phyloP scores from a whole-genome alignment of 2,797 vertebrate genomes.

The Pseudochaenichthys georgianus region DNA sequence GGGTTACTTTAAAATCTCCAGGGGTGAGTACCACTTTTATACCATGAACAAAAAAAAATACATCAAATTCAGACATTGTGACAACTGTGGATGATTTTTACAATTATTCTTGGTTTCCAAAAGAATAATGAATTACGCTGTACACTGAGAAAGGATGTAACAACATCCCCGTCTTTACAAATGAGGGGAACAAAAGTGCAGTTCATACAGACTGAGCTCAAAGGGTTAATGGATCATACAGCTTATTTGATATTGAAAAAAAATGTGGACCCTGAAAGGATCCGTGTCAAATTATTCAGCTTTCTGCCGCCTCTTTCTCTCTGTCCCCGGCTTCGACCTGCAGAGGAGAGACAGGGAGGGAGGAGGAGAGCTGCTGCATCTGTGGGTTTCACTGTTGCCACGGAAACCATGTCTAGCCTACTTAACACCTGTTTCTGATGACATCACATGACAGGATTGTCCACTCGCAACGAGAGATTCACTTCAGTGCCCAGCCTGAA shows the following conservation, averaged over 20 bases:
- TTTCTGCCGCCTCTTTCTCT: constrained; percentile 67
- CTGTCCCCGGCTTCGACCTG: constrained; percentile 60
- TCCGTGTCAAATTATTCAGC: constrained; percentile 80
- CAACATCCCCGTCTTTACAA: constrained; percentile 51
- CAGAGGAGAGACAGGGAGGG: constrained; percentile 58
- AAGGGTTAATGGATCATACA: constrained; percentile 85
- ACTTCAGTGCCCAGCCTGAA: constrained; percentile 27
- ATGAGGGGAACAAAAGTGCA: constrained; percentile 65
- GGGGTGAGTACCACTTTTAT: constrained; percentile 72
- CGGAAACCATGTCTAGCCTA: constrained; percentile 74
- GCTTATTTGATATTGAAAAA: constrained; percentile 82
- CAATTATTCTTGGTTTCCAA: constrained; percentile 61
- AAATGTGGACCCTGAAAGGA: constrained; percentile 78
- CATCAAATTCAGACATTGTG: constrained; percentile 40
- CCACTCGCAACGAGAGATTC: constrained; percentile 58
- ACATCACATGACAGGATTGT: constrained; percentile 64
- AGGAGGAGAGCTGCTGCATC: constrained; percentile 53
- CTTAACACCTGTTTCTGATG: constrained; percentile 77
- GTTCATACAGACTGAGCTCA: constrained; percentile 79
- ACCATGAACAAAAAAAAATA: constrained; percentile 29
- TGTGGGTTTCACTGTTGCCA: constrained; percentile 77
- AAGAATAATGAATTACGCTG: constrained; percentile 40
- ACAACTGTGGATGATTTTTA: constrained; percentile 32
- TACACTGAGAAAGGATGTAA: constrained; percentile 45
- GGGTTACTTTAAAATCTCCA: constrained; percentile 58